Evolutionary conservation across 2,113 vertebrate species (phyloP), one percentile per base, ranked within the genome.

Genomic region (Steatornis caripensis): DNA sequence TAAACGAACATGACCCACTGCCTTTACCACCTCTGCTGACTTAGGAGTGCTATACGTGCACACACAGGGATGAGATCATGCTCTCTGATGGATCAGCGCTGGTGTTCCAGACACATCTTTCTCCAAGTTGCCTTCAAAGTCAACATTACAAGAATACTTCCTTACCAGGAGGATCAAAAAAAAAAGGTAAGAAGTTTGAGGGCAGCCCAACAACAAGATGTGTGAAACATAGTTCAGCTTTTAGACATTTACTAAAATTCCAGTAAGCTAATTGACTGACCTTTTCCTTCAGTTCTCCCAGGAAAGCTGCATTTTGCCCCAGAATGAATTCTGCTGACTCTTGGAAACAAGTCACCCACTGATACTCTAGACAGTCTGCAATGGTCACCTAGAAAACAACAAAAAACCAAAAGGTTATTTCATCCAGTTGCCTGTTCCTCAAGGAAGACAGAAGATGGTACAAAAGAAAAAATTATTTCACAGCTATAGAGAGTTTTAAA

Each of bases 261-360:
- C 32, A 87, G 6, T 17, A 54, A 66, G 79, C 41, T 80, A 74
- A 7, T 15, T 22, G 75, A 95, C 99, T 97, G 72, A 99, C 99
- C 87, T 99, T 99, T 62, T 99, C 99, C 95, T 99, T 99, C 82
- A 99, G 97, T 68, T 99, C 99, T 64, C 99, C 99, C 30, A 99
- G 97, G 92, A 99, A 99, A 89, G 98, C 98, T 19, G 99, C 92
- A 2, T 98, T 99, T 83, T 99, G 99, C 82, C 99, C 99, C 65
- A 99, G 98, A 94, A 99, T 99, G 80, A 98, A 97, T 97, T 99
- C 99, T 10, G 99, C 99, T 51, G 98, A 97, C 48, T 99, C 99
- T 96, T 99, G 99, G 98, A 99, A 99, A 96, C 99, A 99, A 17
- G 99, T 99, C 95, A 99, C 98, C 99, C 99, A 99, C 97, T 99